Base-by-base conservation (phyloP, 2,888 invertebrate species). In the Graphium colonna region DNA sequence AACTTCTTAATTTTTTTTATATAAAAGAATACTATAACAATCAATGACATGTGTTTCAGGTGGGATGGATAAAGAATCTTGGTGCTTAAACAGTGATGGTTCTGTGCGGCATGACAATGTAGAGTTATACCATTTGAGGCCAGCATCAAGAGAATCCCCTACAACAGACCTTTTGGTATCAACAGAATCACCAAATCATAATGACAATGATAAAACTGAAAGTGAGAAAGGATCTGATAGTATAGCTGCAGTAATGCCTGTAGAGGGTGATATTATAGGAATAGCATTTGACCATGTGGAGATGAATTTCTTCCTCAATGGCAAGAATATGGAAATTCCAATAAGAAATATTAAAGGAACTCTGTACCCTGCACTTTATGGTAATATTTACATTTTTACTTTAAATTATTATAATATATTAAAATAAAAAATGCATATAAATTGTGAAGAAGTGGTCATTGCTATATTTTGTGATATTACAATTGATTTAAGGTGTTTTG, bases 201-300 rank as follows among this genome's bases (percentile, higher is more conserved):
- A 75, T 53, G 78, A 80, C 36, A 77, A 78, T 59, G 79, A 80
- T 33, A 77, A 79, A 33, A 68, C 75, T 17, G 82, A 81, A 54
- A 76, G 68, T 60, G 81, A 85, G 12, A 76, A 64, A 18, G 56
- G 33, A 0, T 64, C 60, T 33, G 61, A 63, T 1, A 73, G 60
- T 47, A 64, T 66, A 26, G 59, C 66, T 10, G 71, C 84, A 40
- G 82, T 73, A 65, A 91, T 93, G 71, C 94, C 96, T 1, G 95
- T 95, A 69, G 98, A 99, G 85, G 98, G 99, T 18, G 99, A 99
- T 77, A 93, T 97, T 51, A 92, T 98, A 68, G 98, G 99, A 17
- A 91, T 99, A 31, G 95, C 97, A 0, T 99, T 96, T 78, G 98
- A 99, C 78, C 99, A 99, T 78, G 94, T 98, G 55, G 97, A 99